Evolutionary conservation across 1,140 invertebrate genomes (phyloP), one percentile per base, ranked within the genome.

Genomic region (Oreohelix idahoensis): DNA sequence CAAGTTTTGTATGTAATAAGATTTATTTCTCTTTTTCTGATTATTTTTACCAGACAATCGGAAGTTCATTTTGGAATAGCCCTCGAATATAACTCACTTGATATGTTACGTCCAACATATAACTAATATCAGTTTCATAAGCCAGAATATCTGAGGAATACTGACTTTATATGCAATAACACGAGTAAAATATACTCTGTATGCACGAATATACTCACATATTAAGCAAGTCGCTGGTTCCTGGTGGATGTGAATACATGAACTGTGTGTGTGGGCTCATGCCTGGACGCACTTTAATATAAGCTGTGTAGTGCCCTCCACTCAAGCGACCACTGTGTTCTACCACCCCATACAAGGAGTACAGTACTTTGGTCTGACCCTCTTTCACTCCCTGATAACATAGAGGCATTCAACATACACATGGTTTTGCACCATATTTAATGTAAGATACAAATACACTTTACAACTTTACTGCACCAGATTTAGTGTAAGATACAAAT

Each of bases 241-340:
- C 88, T 13, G 91, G 86, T 1, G 87, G 87, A 39, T 90, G 86
- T 26, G 87, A 85, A 73, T 89, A 88, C 11, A 92, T 78, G 82
- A 92, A 93, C 63, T 90, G 84, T 82, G 88, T 87, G 39, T 88
- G 53, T 58, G 88, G 84, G n/a, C 87, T 87, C 5, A 88, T 86
- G 45, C 91, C 86, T 26, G 91, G 89, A 26, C 93, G 87, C 0
- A 92, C 90, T 87, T 93, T 93, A 11, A 95, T 96, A 90, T 98
- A 99, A 13, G 98, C 97, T n/a, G 97, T 96, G 90, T 99, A 99
- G 93, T 99, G 98, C 5, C 98, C 98, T 74, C 96, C 96, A 87
- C 96, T 95, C 85, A 98, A 94, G 26, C 95, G 95, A 4, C 98
- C 98, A 82, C 95, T 96, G 90, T 99, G 98, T 90, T 97, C 97